Evolutionary conservation across 92 coral and sea anemone species (phyloP).

Genomic region (Umimayanthus chanpuru): DNA sequence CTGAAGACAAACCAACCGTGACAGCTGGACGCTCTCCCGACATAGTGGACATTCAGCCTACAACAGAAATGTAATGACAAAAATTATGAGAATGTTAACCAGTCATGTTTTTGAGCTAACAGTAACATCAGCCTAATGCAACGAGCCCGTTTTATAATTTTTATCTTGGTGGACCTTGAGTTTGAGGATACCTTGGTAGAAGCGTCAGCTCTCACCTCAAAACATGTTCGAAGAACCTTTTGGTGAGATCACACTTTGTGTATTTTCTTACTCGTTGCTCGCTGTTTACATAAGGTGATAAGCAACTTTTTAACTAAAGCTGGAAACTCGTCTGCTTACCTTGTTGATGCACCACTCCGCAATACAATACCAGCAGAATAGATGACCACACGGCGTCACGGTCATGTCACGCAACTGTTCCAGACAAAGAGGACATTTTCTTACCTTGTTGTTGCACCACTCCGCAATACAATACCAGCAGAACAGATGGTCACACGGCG

Average conservation of each 20-base stretch:
- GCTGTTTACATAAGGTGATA: too few relatives aligned
- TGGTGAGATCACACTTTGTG: neutral
- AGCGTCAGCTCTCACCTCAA: neutral
- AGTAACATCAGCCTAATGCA: too few relatives aligned
- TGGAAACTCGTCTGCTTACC: constrained; percentile 48
- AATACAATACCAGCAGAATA: constrained; percentile 95
- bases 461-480: constrained; percentile 95
- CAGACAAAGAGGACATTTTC: constrained; percentile 84
- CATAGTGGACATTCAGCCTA: constrained; percentile 97
- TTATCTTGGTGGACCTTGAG: neutral
- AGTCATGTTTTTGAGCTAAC: too few relatives aligned
- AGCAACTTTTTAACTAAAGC: too few relatives aligned
- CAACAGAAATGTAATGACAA: neutral
- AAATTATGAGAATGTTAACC: neutral
- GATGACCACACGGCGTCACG: constrained; percentile 92
- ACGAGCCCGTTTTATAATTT: too few relatives aligned
- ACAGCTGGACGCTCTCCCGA: constrained; percentile 83
- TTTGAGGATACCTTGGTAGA: neutral
- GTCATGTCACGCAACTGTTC: constrained; percentile 78
- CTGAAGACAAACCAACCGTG: constrained; percentile 85
- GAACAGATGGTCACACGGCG: constrained; percentile 95
- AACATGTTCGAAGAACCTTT: neutral
- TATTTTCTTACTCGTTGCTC: neutral
- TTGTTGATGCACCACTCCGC: constrained; percentile 94
- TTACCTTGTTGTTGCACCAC: constrained; percentile 94